Base-by-base conservation (phyloP, 2,113 vertebrate species). In the Podocnemis expansa region DNA sequence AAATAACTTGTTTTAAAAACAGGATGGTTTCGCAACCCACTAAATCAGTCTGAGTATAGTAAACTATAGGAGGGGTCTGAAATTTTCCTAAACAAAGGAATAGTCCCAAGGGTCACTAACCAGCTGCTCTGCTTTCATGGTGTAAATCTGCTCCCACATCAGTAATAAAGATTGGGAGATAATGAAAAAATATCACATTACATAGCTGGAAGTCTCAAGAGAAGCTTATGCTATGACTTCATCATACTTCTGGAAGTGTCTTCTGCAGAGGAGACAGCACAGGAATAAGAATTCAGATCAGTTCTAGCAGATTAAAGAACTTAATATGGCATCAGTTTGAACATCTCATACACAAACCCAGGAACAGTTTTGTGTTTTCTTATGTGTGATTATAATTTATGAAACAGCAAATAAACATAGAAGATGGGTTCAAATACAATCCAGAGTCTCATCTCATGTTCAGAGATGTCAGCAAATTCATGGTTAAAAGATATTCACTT, bases 101-200 rank as follows among this genome's bases (percentile, higher is more conserved):
- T 95, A 95, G 90, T 96, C 98, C 97, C 91, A 1, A 85, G 95
- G 93, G 97, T 93, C 83, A 38, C 54, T 75, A 80, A 89, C 87
- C 97, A 97, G 96, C 97, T 98, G 97, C 87, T 97, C 93, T 80
- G 84, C 88, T 96, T 97, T 93, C 84, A 87, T 54, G 54, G 63
- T 51, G 13, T 91, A 96, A 95, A 90, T 94, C 92, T 94, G 78
- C 81, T 93, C 91, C 85, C 84, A 60, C 1, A 5, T 96, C 95
- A 85, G 91, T 88, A 93, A 96, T 96, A 91, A 94, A 12, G 83
- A 82, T 49, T 76, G 85, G 80, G 91, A 91, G 90, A 89, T 88
- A 91, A 89, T 24, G 34, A 52, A 70, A 78, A 82, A 43, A 58
- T 90, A 93, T 97, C 96, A 78, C 27, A 58, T 97, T 97, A 97